Percentiles rank a stretch among this genome's conserved stretches.
phyloP scores from a whole-genome alignment of 2,113 vertebrate genomes.

The Pseudorasbora parva region DNA sequence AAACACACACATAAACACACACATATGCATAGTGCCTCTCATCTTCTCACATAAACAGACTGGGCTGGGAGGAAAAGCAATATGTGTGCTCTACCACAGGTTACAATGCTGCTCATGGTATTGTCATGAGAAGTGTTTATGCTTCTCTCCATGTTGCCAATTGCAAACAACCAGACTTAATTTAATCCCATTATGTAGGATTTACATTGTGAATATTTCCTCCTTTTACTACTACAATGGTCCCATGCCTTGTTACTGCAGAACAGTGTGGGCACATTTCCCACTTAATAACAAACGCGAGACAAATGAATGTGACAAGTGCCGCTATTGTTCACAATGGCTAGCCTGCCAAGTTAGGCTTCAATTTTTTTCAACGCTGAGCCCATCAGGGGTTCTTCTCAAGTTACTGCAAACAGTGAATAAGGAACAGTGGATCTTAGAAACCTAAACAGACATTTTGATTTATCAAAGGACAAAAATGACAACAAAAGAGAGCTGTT shows the following conservation, averaged over 20 bases:
- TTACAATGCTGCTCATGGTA: background rate
- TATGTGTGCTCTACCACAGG: background rate
- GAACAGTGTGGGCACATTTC: background rate
- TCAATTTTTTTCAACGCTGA: background rate
- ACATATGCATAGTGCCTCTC: background rate
- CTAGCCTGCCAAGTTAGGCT: slow-evolving; percentile 19
- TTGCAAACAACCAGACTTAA: slow-evolving; percentile 28
- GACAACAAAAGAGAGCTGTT: background rate
- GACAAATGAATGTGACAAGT: slow-evolving; percentile 35
- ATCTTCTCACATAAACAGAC: slow-evolving; percentile 25
- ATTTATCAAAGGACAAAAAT: background rate
- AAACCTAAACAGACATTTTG: background rate
- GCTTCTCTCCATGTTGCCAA: slow-evolving; percentile 23
- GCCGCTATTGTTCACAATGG: slow-evolving; percentile 14
- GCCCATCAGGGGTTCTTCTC: slow-evolving; percentile 17
- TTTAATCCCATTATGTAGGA: background rate
- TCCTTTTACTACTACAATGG: background rate
- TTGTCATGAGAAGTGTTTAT: slow-evolving; percentile 14
- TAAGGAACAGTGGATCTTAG: background rate
- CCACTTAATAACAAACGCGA: background rate
- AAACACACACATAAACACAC: slow-evolving; percentile 53
- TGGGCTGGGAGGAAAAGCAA: background rate
- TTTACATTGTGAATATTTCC: background rate
- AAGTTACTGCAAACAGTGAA: slow-evolving; percentile 27
- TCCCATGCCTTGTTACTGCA: background rate